Conservation (phyloP, 2,888 invertebrate species). For the Melieria crassipennis region DNA sequence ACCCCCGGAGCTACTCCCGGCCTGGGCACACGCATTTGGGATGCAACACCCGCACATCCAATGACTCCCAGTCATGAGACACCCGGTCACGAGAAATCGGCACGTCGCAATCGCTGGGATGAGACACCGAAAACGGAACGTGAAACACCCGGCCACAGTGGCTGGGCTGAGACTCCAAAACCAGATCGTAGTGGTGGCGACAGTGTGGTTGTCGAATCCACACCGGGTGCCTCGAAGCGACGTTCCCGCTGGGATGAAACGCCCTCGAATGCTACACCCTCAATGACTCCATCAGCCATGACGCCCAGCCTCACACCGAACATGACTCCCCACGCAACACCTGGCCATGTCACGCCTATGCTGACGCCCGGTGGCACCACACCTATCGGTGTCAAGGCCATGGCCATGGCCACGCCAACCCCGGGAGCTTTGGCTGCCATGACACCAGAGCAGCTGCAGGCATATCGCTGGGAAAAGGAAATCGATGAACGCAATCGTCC, state of each 20-base stretch:
- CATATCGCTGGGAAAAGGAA: constrained; percentile 97
- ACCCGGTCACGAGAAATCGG: constrained; percentile 80
- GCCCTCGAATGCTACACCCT: constrained; percentile 81
- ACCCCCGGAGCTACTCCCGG: constrained; percentile 94
- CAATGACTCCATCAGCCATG: constrained; percentile 74
- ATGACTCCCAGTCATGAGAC: constrained; percentile 90
- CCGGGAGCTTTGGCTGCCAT: constrained; percentile 96
- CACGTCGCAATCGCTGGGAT: constrained; percentile 97
- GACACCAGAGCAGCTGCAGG: constrained; percentile 99
- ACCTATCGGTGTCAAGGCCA: constrained; percentile 92
- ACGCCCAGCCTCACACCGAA: constrained; percentile 78
- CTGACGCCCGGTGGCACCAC: constrained; percentile 87
- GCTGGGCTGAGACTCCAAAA: constrained; percentile 99
- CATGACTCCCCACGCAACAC: constrained; percentile 80
- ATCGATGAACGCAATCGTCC: constrained; percentile 98
- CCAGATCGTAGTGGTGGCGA: constrained; percentile 85
- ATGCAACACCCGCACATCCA: constrained; percentile 94
- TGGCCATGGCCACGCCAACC: constrained; percentile 98
- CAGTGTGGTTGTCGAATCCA: constrained; percentile 86
- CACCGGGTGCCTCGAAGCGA: constrained; percentile 93
- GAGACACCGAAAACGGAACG: constrained; percentile 98
- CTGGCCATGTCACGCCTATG: constrained; percentile 74
- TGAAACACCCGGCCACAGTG: constrained; percentile 97
- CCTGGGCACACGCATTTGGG: constrained; percentile 91
- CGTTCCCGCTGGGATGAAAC: constrained; percentile 99